A percentile compares a stretch with the other conserved stretches of the same genome.
phyloP scores from a whole-genome alignment of 2,113 vertebrate species.

The Hypanus sabinus region DNA sequence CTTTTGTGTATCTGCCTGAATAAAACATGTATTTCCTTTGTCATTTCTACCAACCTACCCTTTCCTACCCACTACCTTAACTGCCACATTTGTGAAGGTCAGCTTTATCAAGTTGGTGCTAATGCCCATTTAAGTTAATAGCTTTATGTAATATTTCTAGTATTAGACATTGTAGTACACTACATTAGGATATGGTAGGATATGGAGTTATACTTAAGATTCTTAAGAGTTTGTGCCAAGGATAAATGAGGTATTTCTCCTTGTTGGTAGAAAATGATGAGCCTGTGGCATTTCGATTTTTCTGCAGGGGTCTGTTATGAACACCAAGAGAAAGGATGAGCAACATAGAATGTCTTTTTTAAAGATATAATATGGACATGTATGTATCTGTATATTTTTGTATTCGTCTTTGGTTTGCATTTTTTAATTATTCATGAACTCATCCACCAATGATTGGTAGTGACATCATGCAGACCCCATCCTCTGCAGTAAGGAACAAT shows the following conservation, averaged over 20 bases:
- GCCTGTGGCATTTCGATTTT: background rate
- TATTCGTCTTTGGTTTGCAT: constrained; percentile 21
- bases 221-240: background rate
- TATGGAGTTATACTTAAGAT: background rate
- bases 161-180: background rate
- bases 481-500: background rate
- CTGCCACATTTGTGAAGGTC: background rate
- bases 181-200: background rate
- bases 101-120: background rate
- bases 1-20: background rate
- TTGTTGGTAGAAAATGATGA: background rate
- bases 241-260: background rate
- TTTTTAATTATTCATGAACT: background rate
- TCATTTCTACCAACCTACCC: background rate
- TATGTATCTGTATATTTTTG: constrained; percentile 30
- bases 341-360: background rate
- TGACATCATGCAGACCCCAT: background rate
- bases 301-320: background rate
- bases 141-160: background rate
- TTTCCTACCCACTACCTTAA: background rate
- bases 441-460: constrained; percentile 18
- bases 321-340: constrained; percentile 2
- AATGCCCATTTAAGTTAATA: background rate
- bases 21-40: background rate
- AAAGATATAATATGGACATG: background rate